These are phyloP conservation scores for Laupala kohalensis DNA, from an alignment of 1,140 invertebrate genomes.

Conservation along the genomic window DNA sequence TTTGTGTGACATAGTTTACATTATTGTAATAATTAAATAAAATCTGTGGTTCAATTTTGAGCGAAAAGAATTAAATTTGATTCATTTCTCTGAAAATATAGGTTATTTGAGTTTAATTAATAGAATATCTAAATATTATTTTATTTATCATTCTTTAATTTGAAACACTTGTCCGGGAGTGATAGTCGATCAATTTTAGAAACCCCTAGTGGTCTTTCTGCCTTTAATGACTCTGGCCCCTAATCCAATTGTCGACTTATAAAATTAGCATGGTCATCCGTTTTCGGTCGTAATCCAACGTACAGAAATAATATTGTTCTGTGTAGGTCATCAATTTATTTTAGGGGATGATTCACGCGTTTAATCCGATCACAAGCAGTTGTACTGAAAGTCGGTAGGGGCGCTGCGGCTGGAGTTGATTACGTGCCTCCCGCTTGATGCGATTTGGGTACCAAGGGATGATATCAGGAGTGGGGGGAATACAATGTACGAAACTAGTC, in stretches of 20 bases:
- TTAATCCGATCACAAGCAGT: neutral
- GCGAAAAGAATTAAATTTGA: no score
- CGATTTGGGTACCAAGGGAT: neutral
- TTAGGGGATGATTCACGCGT: neutral
- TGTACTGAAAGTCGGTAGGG: neutral
- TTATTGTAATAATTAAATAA: no score
- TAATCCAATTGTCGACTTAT: neutral
- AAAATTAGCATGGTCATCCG: neutral
- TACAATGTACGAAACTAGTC: no score
- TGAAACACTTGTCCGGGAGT: no score
- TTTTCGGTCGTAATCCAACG: neutral
- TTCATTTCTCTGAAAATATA: no score
- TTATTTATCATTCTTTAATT: no score
- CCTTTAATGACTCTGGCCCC: neutral
- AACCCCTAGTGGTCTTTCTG: no score
- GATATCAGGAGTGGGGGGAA: neutral
- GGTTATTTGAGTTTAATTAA: no score
- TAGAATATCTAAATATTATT: no score
- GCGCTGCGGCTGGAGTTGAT: neutral
- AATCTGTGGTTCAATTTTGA: no score
- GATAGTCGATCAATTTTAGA: no score
- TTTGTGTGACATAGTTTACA: no score
- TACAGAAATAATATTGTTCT: neutral
- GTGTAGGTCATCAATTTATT: neutral
- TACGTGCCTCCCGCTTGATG: neutral